Evolutionary conservation across 2,888 invertebrate genomes (phyloP).

Genomic region (Teleogryllus oceanicus): DNA sequence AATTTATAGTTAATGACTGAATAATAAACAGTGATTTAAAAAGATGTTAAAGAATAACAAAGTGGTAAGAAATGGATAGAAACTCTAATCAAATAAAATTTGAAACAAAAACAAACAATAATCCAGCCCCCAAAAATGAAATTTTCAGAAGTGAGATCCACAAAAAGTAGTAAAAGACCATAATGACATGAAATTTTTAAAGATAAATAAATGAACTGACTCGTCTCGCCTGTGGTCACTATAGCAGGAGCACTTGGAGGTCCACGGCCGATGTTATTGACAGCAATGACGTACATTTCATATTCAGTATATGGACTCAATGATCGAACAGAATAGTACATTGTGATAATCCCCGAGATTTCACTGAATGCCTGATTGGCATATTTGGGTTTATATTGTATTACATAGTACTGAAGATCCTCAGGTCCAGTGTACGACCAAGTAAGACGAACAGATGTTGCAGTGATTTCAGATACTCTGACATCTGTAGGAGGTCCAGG

Average conservation of each 20-base stretch:
- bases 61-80: too few species aligned
- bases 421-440: constrained; percentile 90
- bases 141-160: too few species aligned
- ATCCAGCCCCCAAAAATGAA: too few species aligned
- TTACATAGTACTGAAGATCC: constrained; percentile 92
- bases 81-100: too few species aligned
- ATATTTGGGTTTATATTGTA: constrained; percentile 94
- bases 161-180: too few species aligned
- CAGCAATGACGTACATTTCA: constrained; percentile 92
- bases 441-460: constrained; percentile 84
- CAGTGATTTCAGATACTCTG: constrained; percentile 87
- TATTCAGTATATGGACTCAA: constrained; percentile 93
- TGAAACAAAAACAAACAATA: too few species aligned
- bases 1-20: too few species aligned
- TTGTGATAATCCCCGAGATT: constrained; percentile 88
- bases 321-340: constrained; percentile 85
- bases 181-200: not conserved
- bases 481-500: constrained; percentile 89
- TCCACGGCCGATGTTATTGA: constrained; percentile 91
- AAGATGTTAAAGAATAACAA: too few species aligned
- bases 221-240: constrained; percentile 95
- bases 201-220: constrained; percentile 56
- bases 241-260: constrained; percentile 82
- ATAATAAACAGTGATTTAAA: too few species aligned
- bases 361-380: constrained; percentile 89